phyloP scores from a whole-genome alignment of 2,888 invertebrate genomes.

The Noctua janthina region DNA sequence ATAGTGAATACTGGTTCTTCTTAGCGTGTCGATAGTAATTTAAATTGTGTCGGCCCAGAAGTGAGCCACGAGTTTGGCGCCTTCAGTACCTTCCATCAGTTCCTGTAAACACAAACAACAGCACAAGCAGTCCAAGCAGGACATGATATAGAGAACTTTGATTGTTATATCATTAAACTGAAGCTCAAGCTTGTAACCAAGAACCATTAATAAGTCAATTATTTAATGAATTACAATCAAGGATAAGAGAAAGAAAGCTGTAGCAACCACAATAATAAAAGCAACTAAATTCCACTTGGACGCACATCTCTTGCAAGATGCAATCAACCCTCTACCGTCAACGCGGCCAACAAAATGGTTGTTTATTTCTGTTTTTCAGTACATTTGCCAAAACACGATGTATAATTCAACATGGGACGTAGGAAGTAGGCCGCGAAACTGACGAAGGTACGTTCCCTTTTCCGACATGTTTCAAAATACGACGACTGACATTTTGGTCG shows the following conservation, averaged over 20 bases:
- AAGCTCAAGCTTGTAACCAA: not conserved
- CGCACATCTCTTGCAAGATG: conserved; percentile 18
- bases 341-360: conserved; percentile 15
- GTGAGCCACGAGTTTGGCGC: not conserved
- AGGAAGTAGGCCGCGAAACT: conserved; percentile 53
- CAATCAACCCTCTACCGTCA: not conserved
- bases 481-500: conserved; percentile 16
- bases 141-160: not conserved
- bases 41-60: not conserved
- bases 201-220: not conserved
- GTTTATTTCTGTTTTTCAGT: conserved; percentile 41
- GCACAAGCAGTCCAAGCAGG: not conserved
- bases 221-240: not conserved
- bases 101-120: not conserved
- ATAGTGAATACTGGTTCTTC: not conserved
- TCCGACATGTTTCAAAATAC: conserved; percentile 54
- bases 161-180: not conserved
- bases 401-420: conserved; percentile 63
- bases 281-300: not conserved
- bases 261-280: not conserved
- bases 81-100: not conserved
- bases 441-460: conserved; percentile 64
- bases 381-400: conserved; percentile 58
- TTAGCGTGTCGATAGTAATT: not conserved
- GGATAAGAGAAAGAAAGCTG: not conserved